phyloP scores from a whole-genome alignment of 2,888 invertebrate genomes.

The Andrena chrysosceles region DNA sequence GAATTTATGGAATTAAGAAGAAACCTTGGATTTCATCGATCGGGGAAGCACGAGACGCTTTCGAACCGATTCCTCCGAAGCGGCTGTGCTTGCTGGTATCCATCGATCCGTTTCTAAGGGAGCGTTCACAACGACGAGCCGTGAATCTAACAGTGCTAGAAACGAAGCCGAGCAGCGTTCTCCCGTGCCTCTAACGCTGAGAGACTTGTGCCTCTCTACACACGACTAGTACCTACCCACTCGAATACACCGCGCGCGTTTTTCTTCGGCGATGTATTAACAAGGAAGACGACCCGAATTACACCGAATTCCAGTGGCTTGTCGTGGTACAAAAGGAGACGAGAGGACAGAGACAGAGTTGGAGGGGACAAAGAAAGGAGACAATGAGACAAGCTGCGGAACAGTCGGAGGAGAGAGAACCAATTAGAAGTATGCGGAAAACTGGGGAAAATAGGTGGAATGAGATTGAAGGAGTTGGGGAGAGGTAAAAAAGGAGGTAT shows the following conservation, averaged over 20 bases:
- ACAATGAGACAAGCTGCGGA: constrained; percentile 2
- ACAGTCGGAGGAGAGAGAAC: constrained; percentile 14
- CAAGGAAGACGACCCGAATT: neutral
- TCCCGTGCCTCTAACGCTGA: neutral
- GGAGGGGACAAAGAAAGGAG: neutral
- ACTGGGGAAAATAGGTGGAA: constrained; percentile 13
- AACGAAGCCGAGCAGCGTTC: neutral
- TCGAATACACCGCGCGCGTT: neutral
- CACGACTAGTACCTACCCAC: neutral
- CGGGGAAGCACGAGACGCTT: constrained; percentile 35
- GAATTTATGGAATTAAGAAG: constrained; percentile 3
- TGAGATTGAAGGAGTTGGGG: constrained; percentile 17
- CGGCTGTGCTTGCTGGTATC: constrained; percentile 34
- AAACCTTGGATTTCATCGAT: constrained; percentile 48
- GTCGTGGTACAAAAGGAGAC: neutral
- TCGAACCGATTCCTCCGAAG: constrained; percentile 55
- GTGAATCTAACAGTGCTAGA: too few relatives aligned
- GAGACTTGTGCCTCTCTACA: neutral
- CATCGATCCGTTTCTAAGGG: constrained; percentile 68
- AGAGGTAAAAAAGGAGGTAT: constrained; percentile 14
- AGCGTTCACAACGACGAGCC: constrained; percentile 54
- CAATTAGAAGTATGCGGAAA: constrained; percentile 38
- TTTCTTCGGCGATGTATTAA: neutral
- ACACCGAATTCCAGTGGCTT: neutral
- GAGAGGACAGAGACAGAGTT: constrained; percentile 5